Evolutionary conservation across 2,113 vertebrate genomes (phyloP).

Genomic region (Hucho hucho): DNA sequence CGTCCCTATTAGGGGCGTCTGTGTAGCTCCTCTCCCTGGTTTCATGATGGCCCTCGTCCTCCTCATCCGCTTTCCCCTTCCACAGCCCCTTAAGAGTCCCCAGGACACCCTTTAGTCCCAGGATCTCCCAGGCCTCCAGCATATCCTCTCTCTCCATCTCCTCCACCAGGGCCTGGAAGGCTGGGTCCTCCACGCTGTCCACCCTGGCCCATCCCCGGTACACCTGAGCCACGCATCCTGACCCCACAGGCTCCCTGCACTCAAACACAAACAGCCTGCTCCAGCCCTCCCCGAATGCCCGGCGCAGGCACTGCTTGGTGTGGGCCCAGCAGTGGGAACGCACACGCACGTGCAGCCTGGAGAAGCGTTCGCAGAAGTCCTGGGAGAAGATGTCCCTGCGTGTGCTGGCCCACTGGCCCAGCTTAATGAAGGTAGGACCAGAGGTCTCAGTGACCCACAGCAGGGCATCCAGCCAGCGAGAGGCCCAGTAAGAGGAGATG

Average conservation of each 20-base stretch:
- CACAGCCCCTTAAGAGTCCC: constrained; percentile 57
- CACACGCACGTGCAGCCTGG: constrained; percentile 84
- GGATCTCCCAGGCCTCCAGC: constrained; percentile 77
- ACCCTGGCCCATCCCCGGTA: constrained; percentile 84
- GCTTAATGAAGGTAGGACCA: constrained; percentile 88
- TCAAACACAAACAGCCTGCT: constrained; percentile 74
- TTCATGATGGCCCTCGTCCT: constrained; percentile 42
- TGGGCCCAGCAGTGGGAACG: constrained; percentile 85
- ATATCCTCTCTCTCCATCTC: constrained; percentile 57
- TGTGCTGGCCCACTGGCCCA: constrained; percentile 96
- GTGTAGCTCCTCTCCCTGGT: constrained; percentile 13
- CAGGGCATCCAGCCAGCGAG: constrained; percentile 80
- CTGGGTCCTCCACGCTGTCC: constrained; percentile 62
- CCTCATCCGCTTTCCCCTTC: constrained; percentile 41
- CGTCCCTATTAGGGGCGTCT: constrained; percentile 19
- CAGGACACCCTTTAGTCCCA: constrained; percentile 67
- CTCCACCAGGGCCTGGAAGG: constrained; percentile 54
- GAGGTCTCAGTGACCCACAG: constrained; percentile 86
- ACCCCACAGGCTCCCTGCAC: constrained; percentile 86
- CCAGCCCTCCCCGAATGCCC: constrained; percentile 87
- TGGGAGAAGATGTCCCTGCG: constrained; percentile 87
- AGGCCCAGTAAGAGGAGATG: constrained; percentile 63
- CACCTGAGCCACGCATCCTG: constrained; percentile 92
- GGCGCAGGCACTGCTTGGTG: constrained; percentile 79
- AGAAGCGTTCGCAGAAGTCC: constrained; percentile 86